Evolutionary conservation across 2,113 vertebrate genomes (phyloP).

Genomic region (Canis aureus): DNA sequence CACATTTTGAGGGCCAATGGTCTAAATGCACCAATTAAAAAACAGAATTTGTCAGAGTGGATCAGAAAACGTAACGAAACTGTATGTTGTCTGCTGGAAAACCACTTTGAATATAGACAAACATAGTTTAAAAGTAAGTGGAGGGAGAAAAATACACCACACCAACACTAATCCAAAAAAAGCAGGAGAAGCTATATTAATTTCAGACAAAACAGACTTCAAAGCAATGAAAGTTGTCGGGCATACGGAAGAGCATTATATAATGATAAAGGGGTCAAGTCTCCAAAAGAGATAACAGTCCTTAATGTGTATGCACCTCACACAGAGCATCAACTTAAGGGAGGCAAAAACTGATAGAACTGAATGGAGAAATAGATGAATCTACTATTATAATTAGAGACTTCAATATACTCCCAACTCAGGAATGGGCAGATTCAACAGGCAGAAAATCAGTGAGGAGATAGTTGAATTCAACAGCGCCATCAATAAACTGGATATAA

Average conservation of each 20-base stretch:
- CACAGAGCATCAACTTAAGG: background rate
- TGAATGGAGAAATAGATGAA: background rate
- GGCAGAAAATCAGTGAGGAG: no score
- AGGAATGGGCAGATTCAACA: no score
- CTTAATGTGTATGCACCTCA: background rate
- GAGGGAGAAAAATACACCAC: background rate
- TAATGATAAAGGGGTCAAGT: background rate
- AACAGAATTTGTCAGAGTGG: background rate
- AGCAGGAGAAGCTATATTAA: background rate
- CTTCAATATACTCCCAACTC: no score
- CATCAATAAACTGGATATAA: no score
- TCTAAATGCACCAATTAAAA: background rate
- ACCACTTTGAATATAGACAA: background rate
- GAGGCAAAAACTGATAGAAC: background rate
- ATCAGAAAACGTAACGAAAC: background rate
- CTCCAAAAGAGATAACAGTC: background rate
- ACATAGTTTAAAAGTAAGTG: background rate
- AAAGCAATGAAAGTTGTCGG: background rate
- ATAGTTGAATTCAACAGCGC: no score
- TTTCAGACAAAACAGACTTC: background rate
- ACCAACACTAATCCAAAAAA: background rate
- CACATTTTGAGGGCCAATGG: background rate
- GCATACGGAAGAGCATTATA: background rate
- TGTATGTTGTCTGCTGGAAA: background rate
- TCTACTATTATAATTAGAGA: no score